Evolutionary conservation across 37 sponge, comb jelly and placozoan species (phyloP), one percentile per base, ranked within the genome.

Genomic region (Bolinopsis microptera): DNA sequence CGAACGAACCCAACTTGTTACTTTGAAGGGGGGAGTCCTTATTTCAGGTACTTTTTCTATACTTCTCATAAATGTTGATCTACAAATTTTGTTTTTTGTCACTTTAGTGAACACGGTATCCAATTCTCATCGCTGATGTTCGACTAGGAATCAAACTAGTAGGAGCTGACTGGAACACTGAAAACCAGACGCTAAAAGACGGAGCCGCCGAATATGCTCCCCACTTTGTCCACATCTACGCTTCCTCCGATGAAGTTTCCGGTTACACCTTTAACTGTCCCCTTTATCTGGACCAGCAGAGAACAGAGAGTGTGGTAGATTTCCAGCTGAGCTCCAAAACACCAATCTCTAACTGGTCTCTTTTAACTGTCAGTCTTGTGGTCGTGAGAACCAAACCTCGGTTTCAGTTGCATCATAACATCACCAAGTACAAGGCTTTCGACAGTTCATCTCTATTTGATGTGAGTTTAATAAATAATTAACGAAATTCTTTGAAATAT

Each of bases 371-470:
- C 0, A 24, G 61, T 0, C 30, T 86, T 8, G 90, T 41, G 26
- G 90, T 86, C n/a, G 36, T 86, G 26, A 86, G 90, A 40, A n/a
- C n/a, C 48, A 86, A 86, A 40, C 32, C 32, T 25, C 18, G 38
- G 30, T 86, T 86, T 48, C n/a, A 39, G 27, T 9, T 86, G 28
- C 34, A 39, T 22, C 18, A 23, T 26, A 8, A 13, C 1, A 86
- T n/a, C 25, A 2, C 24, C 25, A 86, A 38, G 39, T 23, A 35
- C 31, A 18, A 34, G 28, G 8, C 90, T 9, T 33, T 86, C 90
- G 36, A 28, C 27, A 33, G n/a, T 39, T 86, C 90, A 3, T 86
- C 90, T 86, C 35, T 86, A n/a, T 86, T 86, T 40, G 90, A 86
- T 18, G 90, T 86, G 22, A 86, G 90, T 77, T 34, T 18, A 48